Evolutionary conservation across 2,797 vertebrate genomes (phyloP).

Genomic region (Anableps anableps): DNA sequence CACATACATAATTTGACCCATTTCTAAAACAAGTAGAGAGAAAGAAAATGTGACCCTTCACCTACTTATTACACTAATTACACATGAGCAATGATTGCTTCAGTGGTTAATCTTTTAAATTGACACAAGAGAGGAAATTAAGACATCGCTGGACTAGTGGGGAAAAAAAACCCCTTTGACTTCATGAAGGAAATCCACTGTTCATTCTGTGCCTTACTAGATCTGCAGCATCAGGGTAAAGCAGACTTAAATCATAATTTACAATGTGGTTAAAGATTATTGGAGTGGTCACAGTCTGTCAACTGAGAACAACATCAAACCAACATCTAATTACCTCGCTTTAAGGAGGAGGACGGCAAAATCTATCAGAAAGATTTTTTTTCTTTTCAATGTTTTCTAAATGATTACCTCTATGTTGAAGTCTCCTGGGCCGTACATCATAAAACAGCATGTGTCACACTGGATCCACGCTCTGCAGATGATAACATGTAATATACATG

Average conservation of each 20-base stretch:
- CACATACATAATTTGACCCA: slow-evolving; percentile 61
- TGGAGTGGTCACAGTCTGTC: slow-evolving; percentile 37
- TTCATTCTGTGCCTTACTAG: slow-evolving; percentile 23
- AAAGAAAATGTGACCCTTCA: slow-evolving; percentile 69
- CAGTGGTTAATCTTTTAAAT: slow-evolving; percentile 57
- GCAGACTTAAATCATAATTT: slow-evolving; percentile 35
- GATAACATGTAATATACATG: slow-evolving; percentile 66
- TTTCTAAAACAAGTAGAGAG: slow-evolving; percentile 54
- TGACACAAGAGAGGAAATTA: slow-evolving; percentile 65
- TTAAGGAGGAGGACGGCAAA: slow-evolving; percentile 32
- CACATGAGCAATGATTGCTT: slow-evolving; percentile 56
- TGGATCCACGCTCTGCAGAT: slow-evolving; percentile 53
- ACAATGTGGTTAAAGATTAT: slow-evolving; percentile 41
- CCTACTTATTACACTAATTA: slow-evolving; percentile 77
- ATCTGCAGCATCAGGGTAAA: slow-evolving; percentile 27
- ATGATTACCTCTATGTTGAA: slow-evolving; percentile 43
- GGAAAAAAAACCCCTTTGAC: slow-evolving; percentile 13
- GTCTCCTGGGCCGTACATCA: slow-evolving; percentile 17
- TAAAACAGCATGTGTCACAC: slow-evolving; percentile 43
- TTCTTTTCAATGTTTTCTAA: slow-evolving; percentile 30
- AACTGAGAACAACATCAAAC: slow-evolving; percentile 24
- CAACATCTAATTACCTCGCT: slow-evolving; percentile 34
- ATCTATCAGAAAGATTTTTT: slow-evolving; percentile 36
- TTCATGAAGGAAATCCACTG: slow-evolving; percentile 25
- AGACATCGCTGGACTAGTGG: slow-evolving; percentile 45